These are phyloP conservation scores for Chunga burmeisteri DNA, from an alignment of 2,113 vertebrate species.

Conservation along the genomic window DNA sequence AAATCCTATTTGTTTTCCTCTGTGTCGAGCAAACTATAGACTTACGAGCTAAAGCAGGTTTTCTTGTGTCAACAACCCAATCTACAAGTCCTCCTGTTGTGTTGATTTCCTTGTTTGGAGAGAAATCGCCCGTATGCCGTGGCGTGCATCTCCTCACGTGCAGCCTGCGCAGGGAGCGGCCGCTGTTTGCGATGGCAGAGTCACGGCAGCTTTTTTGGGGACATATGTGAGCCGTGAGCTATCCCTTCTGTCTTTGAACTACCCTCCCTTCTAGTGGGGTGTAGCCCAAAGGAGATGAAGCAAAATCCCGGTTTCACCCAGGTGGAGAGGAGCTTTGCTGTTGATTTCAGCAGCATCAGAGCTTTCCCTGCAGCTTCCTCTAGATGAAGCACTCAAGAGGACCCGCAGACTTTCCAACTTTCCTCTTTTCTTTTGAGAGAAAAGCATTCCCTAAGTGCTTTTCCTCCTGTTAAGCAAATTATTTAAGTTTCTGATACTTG, in stretches of 20 bases:
- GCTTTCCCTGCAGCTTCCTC: background rate
- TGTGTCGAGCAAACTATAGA: background rate
- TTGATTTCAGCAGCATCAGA: background rate
- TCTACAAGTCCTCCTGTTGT: background rate
- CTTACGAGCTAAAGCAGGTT: background rate
- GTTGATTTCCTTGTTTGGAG: background rate
- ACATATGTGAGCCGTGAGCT: background rate
- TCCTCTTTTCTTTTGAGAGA: background rate
- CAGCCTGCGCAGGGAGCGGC: background rate
- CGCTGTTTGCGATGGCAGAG: rapidly evolving
- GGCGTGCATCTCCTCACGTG: background rate
- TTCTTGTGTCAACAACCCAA: background rate
- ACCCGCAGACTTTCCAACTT: background rate
- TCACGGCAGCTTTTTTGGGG: background rate
- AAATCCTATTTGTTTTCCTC: background rate
- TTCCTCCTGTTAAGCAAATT: background rate
- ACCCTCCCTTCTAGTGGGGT: background rate
- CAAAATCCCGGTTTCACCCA: background rate
- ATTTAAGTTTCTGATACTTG: background rate
- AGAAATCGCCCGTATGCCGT: rapidly evolving
- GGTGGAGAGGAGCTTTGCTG: background rate
- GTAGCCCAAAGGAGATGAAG: background rate
- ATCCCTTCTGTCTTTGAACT: background rate
- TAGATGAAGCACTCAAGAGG: background rate
- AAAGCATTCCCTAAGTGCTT: background rate